Conservation (phyloP, 2,888 invertebrate species). For the Chloroclystis v-ata region DNA sequence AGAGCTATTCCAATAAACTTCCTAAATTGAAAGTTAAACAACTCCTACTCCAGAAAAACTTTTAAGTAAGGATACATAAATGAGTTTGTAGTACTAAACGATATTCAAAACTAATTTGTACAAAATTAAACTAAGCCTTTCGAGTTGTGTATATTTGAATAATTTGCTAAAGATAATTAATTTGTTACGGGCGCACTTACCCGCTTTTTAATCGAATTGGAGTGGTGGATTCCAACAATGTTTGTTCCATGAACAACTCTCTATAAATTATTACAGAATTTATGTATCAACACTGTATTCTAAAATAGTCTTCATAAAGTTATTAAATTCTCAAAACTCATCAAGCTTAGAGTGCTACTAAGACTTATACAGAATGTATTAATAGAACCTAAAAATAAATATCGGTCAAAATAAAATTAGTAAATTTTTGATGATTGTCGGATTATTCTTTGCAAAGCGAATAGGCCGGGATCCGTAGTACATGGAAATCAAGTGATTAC, state of each 20-base stretch:
- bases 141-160: slow-evolving; percentile 39
- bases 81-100: slow-evolving; percentile 18
- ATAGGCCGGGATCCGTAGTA: no score
- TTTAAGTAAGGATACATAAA: slow-evolving; percentile 6
- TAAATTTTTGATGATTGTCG: no score
- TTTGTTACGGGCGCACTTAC: slow-evolving; percentile 25
- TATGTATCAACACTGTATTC: no score
- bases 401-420: no score
- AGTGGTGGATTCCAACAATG: slow-evolving; percentile 8
- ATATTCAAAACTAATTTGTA: slow-evolving; percentile 32
- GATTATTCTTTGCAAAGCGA: no score
- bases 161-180: slow-evolving; percentile 38
- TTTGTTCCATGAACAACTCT: slow-evolving; percentile 8
- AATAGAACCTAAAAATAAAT: no score
- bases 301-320: no score
- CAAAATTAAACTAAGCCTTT: slow-evolving; percentile 39
- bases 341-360: no score
- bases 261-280: background rate
- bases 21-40: background rate
- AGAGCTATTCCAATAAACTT: background rate
- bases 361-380: no score
- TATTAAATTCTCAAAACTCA: no score
- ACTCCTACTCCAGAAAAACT: slow-evolving; percentile 1
- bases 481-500: no score
- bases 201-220: slow-evolving; percentile 21